Evolutionary conservation across 2,113 vertebrate genomes (phyloP), one percentile per base, ranked within the genome.

Genomic region (Tragelaphus buxtoni): DNA sequence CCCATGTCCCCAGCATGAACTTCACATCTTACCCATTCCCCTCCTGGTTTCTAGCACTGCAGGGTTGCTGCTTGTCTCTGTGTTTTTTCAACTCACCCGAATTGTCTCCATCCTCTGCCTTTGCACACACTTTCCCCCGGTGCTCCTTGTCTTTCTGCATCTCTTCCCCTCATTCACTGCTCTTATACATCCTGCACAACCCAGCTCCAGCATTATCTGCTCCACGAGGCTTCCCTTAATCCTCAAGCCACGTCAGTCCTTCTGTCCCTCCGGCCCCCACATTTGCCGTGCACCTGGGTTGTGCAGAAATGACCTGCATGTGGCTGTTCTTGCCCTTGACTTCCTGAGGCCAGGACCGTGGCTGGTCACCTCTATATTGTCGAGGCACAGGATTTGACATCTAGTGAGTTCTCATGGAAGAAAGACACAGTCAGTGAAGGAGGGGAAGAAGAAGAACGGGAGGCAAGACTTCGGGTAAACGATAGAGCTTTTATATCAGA

Each of bases 161-260:
- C 26, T 88, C 35, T 11, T 4, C 11, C 22, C 30, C 53, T 28
- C 5, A 0, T 35, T 20, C 22, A 1, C 4, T 3, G 8, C 39
- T 90, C 51, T 17, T 63, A 8, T 17, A 28, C 9, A 1, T n/a
- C 20, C 72, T 55, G 17, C 20, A 0, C 12, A 5, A 2, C 61
- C 69, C 32, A 26, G 53, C 20, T 90, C 18, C 16, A 16, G 32
- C 1, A 2, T 12, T 9, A 4, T 51, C 24, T 16, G 9, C 65
- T 56, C 58, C 56, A 28, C 1, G 0, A 17, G 35, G 11, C 47
- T 63, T 17, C 32, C 32, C 7, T 1, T 1, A 20, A 30, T n/a
- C 82, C 76, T 12, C 4, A 16, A 45, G 51, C 47, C 1, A 1
- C 24, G 14, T 1, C 7, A 4, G 4, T 2, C 30, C 3, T 1